A percentile compares a stretch with the other conserved stretches of the same genome.
Conservation (phyloP, 1,140 invertebrate species). For the Drosophila burlai region DNA sequence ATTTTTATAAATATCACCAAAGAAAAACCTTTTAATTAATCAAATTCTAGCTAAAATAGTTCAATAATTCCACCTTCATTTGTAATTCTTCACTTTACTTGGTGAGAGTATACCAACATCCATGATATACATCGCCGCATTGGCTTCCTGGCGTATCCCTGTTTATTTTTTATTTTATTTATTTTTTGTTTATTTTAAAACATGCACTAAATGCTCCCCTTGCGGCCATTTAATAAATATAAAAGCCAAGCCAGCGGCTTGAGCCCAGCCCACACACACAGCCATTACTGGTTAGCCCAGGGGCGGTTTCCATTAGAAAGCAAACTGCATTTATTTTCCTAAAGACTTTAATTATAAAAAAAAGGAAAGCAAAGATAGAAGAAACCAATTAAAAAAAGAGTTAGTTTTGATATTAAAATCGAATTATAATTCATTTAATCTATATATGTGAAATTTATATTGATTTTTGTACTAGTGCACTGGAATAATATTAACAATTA, state of each 20-base stretch:
- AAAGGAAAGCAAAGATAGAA: not conserved
- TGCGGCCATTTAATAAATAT: conserved; percentile 80
- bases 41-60: not conserved
- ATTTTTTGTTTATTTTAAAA: conserved; percentile 58
- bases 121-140: not conserved
- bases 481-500: not conserved
- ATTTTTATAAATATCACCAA: not conserved
- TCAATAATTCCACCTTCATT: not conserved
- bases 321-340: not conserved
- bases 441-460: too few relatives aligned
- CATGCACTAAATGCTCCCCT: conserved; percentile 79
- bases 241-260: conserved; percentile 66
- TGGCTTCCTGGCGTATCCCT: not conserved
- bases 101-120: conserved; percentile 19
- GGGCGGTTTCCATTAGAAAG: conserved; percentile 8
- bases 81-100: not conserved
- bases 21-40: not conserved
- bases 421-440: not conserved
- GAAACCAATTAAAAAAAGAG: conserved; percentile 4
- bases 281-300: conserved; percentile 46
- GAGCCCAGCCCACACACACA: conserved; percentile 21
- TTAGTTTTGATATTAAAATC: not conserved
- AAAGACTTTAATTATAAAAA: not conserved
- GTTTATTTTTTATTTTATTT: not conserved
- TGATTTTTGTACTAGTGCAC: too few relatives aligned